phyloP scores from a whole-genome alignment of 2,888 invertebrate species.

The Trichogramma evanescens region DNA sequence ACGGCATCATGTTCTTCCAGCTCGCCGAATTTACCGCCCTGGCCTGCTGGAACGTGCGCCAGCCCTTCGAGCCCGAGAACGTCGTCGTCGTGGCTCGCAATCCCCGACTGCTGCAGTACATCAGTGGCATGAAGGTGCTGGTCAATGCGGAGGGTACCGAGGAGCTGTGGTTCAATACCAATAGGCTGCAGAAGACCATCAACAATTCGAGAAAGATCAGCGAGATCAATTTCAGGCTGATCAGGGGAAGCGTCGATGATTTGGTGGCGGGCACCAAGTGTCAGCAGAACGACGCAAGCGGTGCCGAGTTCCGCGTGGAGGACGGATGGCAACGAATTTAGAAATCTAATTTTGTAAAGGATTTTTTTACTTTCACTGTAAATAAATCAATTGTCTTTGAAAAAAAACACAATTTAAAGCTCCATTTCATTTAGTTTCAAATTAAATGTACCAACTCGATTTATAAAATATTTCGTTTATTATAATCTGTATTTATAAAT shows the following conservation, averaged over 20 bases:
- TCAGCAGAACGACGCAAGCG: slow-evolving; percentile 20
- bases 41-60: slow-evolving; percentile 46
- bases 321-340: too few relatives aligned
- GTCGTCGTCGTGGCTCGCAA: slow-evolving; percentile 39
- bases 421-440: too few relatives aligned
- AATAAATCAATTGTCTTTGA: too few relatives aligned
- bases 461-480: too few relatives aligned
- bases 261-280: slow-evolving; percentile 41
- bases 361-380: too few relatives aligned
- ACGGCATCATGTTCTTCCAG: slow-evolving; percentile 46
- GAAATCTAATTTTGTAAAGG: too few relatives aligned
- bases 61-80: slow-evolving; percentile 40
- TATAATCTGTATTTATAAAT: too few relatives aligned
- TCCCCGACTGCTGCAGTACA: slow-evolving; percentile 39
- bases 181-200: slow-evolving; percentile 43
- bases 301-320: too few relatives aligned
- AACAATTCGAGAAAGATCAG: slow-evolving; percentile 35
- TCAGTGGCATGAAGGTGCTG: slow-evolving; percentile 43
- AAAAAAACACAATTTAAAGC: too few relatives aligned
- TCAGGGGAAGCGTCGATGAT: slow-evolving; percentile 39
- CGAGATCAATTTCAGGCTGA: slow-evolving; percentile 41
- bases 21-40: slow-evolving; percentile 43
- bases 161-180: slow-evolving; percentile 45
- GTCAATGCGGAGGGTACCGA: slow-evolving; percentile 35
- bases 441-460: too few relatives aligned